Evolutionary conservation across 2,113 vertebrate species (phyloP).

Genomic region (Mus spicilegus): DNA sequence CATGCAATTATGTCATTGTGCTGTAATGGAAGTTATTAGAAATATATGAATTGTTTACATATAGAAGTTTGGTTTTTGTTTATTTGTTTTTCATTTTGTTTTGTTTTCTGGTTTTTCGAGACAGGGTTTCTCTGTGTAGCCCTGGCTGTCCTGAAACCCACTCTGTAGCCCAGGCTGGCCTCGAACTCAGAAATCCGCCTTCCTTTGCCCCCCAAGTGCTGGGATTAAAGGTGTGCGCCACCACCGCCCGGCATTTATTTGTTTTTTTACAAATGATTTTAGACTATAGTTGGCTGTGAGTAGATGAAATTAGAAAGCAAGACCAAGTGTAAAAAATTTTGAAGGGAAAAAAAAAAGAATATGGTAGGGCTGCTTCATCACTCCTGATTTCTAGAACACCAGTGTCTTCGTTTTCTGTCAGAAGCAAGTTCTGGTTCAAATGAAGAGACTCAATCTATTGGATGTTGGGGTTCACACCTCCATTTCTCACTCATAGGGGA

Average conservation of each 20-base stretch:
- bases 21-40: neutral
- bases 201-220: no score
- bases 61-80: neutral
- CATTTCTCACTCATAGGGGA: neutral
- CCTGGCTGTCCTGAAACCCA: no score
- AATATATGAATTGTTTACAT: neutral
- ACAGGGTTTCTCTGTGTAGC: no score
- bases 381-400: neutral
- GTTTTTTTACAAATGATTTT: neutral
- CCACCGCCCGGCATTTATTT: no score
- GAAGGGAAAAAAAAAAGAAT: neutral
- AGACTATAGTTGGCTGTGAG: neutral
- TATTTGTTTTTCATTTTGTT: no score
- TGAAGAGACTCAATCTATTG: neutral
- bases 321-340: neutral
- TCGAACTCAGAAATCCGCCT: no score
- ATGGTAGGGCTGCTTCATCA: neutral
- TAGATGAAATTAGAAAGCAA: neutral
- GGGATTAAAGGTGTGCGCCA: no score
- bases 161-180: no score
- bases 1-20: neutral
- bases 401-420: neutral
- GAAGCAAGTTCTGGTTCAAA: neutral
- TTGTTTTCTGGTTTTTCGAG: no score
- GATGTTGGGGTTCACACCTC: no score